A percentile compares a stretch with the other conserved stretches of the same genome.
Evolutionary conservation across 2,113 vertebrate species (phyloP).

Genomic region (Saguinus imperator): DNA sequence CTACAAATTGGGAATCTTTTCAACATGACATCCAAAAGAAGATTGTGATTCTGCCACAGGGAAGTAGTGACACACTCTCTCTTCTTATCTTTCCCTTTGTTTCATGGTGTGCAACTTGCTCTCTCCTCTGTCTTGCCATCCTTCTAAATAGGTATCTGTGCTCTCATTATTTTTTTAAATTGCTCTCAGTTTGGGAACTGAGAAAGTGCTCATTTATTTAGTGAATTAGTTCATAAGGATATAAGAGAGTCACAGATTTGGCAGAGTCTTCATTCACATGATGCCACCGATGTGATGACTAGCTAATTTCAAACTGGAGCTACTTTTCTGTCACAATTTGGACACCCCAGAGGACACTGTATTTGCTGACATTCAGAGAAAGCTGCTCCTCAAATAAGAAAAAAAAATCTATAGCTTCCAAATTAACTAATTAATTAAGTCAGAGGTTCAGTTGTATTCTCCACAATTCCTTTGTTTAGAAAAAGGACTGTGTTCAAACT

Average conservation of each 20-base stretch:
- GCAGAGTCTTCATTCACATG: neutral
- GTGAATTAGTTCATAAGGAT: neutral
- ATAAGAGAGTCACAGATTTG: neutral
- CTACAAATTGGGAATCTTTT: constrained; percentile 84
- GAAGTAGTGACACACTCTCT: constrained; percentile 72
- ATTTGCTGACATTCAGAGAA: constrained; percentile 2
- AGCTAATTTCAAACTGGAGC: neutral
- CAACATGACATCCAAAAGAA: constrained; percentile 85
- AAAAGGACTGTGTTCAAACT: neutral
- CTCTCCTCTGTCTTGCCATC: neutral
- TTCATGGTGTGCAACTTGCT: neutral
- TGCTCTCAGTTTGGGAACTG: neutral
- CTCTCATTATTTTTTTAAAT: neutral
- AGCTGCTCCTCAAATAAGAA: neutral
- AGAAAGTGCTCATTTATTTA: constrained; percentile 26
- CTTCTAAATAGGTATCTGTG: neutral
- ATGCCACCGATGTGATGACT: neutral
- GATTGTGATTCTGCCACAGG: constrained; percentile 80
- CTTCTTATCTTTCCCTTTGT: constrained; percentile 45
- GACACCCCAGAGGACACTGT: too few relatives aligned
- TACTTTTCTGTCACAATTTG: neutral
- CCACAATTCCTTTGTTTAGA: neutral
- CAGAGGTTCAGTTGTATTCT: neutral
- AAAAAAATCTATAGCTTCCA: neutral
- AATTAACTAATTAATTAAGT: neutral